phyloP scores from a whole-genome alignment of 1,140 invertebrate genomes.

The Neodiprion lecontei region DNA sequence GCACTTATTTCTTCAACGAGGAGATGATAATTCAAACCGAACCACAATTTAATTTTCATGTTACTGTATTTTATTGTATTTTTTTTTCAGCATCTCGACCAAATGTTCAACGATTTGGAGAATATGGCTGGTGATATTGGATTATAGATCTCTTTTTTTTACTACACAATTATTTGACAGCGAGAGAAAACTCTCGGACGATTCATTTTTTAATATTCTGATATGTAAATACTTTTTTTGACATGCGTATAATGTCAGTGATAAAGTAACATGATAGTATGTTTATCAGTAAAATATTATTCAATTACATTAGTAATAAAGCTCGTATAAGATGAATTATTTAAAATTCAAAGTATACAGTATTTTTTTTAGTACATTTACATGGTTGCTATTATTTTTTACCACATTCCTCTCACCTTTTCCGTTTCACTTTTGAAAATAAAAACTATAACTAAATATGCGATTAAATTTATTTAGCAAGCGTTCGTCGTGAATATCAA shows the following conservation, averaged over 20 bases:
- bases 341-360: background rate
- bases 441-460: too few species aligned
- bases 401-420: too few species aligned
- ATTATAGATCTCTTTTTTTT: conserved; percentile 27
- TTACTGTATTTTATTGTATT: conserved; percentile 16
- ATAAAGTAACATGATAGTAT: background rate
- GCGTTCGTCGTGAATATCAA: too few species aligned
- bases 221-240: conserved; percentile 14
- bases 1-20: background rate
- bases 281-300: background rate
- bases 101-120: conserved; percentile 55
- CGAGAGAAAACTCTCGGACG: background rate
- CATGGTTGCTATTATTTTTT: too few species aligned
- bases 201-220: conserved; percentile 9
- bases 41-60: conserved; percentile 23
- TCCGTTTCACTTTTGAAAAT: too few species aligned
- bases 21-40: conserved; percentile 18
- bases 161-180: background rate
- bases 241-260: conserved; percentile 25
- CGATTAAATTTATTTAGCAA: too few species aligned
- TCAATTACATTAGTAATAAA: background rate
- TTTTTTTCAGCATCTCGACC: conserved; percentile 52
- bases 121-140: conserved; percentile 50
- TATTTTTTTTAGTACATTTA: too few species aligned
- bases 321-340: conserved; percentile 1